Evolutionary conservation across 1,140 invertebrate species (phyloP), one percentile per base, ranked within the genome.

Genomic region (Procambarus clarkii): DNA sequence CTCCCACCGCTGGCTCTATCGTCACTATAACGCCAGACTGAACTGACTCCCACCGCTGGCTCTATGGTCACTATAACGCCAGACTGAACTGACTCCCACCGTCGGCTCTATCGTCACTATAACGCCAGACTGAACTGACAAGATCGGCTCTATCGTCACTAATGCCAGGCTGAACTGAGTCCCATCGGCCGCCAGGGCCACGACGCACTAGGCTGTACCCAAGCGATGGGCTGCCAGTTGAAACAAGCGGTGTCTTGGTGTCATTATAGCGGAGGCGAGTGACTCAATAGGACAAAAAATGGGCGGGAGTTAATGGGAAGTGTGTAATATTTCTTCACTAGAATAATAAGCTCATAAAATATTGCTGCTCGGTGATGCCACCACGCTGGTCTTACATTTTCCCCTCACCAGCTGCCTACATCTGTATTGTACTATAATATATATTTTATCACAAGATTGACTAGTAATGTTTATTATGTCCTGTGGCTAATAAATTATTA

Each of bases 271-370:
- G 60, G 13, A 2, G 8, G n/a, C 4, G 69, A 24, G 69, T 74
- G 69, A 74, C 69, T 74, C 50, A 54, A 60, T 82, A 58, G 46
- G 58, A 58, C 48, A 82, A 58, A 54, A 54, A 82, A 82, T 54
- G 80, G 24, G 0, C 80, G 34, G 50, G 46, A 58, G 46, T 54
- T 82, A 82, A 82, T 82, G 80, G 50, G 80, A 60, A 80, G 48
- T 58, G 46, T 54, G 50, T 44, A 60, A 58, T 82, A 82, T 54
- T 54, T 82, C 50, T 82, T 82, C 46, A 60, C 24, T 60, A 82
- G 24, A 58, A 58, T 54, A 82, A 82, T 82, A 60, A 82, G 80
- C 34, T 60, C 58, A 60, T 82, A 82, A 82, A 54, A 82, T 82
- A 82, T 82, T n/a, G 80, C 50, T 3, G 50, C 5, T n/a, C 50